phyloP scores from a whole-genome alignment of 2,113 vertebrate species.

The Egretta garzetta region DNA sequence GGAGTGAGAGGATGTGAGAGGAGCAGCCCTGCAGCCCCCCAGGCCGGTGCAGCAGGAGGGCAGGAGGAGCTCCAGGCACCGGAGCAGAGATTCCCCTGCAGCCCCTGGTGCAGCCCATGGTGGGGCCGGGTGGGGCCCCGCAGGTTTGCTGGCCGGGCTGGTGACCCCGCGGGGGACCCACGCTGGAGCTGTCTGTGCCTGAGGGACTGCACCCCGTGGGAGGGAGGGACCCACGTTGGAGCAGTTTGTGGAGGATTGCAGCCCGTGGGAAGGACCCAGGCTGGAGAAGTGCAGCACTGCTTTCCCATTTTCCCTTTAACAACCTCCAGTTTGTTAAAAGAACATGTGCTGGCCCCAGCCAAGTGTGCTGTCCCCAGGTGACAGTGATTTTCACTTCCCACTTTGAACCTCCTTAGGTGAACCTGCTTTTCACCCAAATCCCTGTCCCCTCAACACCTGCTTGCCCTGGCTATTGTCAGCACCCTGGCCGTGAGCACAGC shows the following conservation, averaged over 20 bases:
- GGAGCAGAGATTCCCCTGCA: neutral
- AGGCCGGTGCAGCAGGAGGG: neutral
- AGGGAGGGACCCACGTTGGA: too few relatives aligned
- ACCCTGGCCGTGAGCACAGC: neutral
- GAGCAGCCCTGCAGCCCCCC: neutral
- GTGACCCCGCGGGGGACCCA: too few relatives aligned
- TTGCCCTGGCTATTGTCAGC: neutral
- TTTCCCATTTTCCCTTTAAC: neutral
- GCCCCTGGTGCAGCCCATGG: accelerated
- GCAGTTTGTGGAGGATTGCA: too few relatives aligned
- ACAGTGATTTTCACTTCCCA: neutral
- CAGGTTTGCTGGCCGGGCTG: too few relatives aligned
- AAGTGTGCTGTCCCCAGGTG: neutral
- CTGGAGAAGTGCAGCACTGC: neutral
- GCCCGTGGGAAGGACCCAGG: too few relatives aligned
- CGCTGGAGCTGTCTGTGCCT: too few relatives aligned
- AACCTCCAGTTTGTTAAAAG: neutral
- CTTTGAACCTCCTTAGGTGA: neutral
- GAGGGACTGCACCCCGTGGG: too few relatives aligned
- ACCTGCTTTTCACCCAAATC: neutral
- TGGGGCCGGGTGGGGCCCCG: neutral
- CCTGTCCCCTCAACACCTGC: neutral
- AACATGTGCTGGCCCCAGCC: neutral
- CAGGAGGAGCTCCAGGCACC: neutral
- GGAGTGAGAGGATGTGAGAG: neutral